phyloP scores from a whole-genome alignment of 1,140 invertebrate species.

The Hypothenemus hampei region DNA sequence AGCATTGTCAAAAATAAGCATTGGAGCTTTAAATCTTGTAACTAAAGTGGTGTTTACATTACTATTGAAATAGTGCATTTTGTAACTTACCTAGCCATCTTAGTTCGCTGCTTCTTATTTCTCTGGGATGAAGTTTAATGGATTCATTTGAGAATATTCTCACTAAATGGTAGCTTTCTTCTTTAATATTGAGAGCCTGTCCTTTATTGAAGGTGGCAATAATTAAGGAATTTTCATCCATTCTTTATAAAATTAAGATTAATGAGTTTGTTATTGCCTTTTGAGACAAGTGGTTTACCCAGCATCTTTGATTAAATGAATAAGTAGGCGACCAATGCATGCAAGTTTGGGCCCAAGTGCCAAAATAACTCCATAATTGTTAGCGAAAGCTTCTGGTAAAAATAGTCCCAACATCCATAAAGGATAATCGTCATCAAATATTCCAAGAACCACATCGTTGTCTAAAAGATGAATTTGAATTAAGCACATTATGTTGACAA shows the following conservation, averaged over 20 bases:
- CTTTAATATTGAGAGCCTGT: no score
- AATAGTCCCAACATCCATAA: conserved; percentile 33
- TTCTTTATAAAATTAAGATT: no score
- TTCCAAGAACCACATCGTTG: conserved; percentile 25
- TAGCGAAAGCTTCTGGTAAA: conserved; percentile 36
- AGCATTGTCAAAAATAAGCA: conserved; percentile 55
- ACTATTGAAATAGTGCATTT: no score
- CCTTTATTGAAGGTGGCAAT: no score
- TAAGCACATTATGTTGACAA: not conserved
- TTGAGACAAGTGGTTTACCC: no score
- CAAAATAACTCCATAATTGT: conserved; percentile 34
- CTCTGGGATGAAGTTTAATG: no score
- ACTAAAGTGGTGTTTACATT: conserved; percentile 15
- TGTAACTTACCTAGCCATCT: no score
- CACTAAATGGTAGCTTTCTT: no score
- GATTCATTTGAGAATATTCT: no score
- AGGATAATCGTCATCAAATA: conserved; percentile 30
- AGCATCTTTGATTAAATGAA: conserved; percentile 33
- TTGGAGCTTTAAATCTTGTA: conserved; percentile 45
- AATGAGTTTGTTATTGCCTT: no score
- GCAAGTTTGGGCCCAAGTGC: conserved; percentile 26
- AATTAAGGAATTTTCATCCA: no score
- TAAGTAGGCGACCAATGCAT: conserved; percentile 27
- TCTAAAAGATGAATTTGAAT: not conserved
- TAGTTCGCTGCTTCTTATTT: no score